These are phyloP conservation scores for Dromaius novaehollandiae DNA, from an alignment of 2,113 vertebrate genomes.

Conservation along the genomic window DNA sequence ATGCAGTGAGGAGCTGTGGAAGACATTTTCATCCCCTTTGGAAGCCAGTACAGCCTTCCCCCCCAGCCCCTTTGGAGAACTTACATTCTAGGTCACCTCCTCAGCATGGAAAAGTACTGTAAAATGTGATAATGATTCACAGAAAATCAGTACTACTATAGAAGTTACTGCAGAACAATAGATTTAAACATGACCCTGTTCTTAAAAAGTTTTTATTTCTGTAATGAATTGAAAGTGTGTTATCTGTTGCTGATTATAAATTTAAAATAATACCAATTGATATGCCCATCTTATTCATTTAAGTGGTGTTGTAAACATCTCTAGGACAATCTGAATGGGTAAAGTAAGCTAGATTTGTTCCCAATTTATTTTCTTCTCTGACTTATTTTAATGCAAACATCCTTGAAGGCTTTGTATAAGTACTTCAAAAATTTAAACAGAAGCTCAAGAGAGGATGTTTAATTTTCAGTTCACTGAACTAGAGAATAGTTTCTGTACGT, in stretches of 20 bases:
- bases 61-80: not conserved
- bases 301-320: not conserved
- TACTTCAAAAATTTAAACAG: slow-evolving; percentile 44
- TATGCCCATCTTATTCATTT: not conserved
- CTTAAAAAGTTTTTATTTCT: not conserved
- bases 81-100: not conserved
- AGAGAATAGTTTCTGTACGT: slow-evolving; percentile 9
- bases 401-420: slow-evolving; percentile 23
- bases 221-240: not conserved
- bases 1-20: not conserved
- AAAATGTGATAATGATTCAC: not conserved
- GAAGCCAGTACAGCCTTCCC: not conserved
- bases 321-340: not conserved
- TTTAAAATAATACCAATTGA: not conserved
- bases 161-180: not conserved
- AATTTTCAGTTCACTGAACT: slow-evolving; percentile 63
- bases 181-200: not conserved
- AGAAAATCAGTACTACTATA: not conserved
- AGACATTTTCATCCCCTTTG: not conserved
- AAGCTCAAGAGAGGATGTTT: not conserved
- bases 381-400: slow-evolving; percentile 6
- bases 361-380: not conserved
- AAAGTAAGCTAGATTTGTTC: not conserved
- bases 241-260: not conserved
- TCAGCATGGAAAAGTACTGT: not conserved